These are phyloP conservation scores for Glaucopsyche alexis DNA, from an alignment of 2,888 invertebrate species.

Conservation along the genomic window DNA sequence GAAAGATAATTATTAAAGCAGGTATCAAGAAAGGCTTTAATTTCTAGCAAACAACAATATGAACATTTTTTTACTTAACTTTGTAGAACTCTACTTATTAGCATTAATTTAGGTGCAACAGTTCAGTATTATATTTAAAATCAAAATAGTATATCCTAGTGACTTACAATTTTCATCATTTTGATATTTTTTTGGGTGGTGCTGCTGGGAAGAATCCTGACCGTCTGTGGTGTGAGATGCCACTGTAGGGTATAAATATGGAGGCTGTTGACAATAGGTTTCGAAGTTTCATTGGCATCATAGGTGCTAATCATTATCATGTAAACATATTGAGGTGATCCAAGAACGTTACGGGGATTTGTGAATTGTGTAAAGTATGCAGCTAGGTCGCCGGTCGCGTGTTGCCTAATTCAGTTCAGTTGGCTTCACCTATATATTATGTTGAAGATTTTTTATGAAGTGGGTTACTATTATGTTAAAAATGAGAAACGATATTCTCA, in stretches of 20 bases:
- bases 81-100: no score
- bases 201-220: conserved; percentile 57
- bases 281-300: conserved; percentile 69
- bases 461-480: no score
- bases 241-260: conserved; percentile 69
- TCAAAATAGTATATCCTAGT: neutral
- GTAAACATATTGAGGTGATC: conserved; percentile 73
- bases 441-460: no score
- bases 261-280: conserved; percentile 68
- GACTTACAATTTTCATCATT: conserved; percentile 75
- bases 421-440: neutral
- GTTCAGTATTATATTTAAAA: no score
- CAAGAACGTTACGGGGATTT: conserved; percentile 68
- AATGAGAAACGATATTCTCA: no score
- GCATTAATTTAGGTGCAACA: no score
- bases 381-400: conserved; percentile 43
- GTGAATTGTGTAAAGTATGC: conserved; percentile 70
- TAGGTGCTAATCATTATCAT: conserved; percentile 77
- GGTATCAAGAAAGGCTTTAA: neutral
- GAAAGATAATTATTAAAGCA: no score
- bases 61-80: no score
- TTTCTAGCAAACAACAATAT: no score
- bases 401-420: conserved; percentile 46
- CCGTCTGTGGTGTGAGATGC: conserved; percentile 59
- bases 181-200: conserved; percentile 43